These are phyloP conservation scores for Miltochrista miniata DNA, from an alignment of 2,888 invertebrate genomes.

Conservation along the genomic window DNA sequence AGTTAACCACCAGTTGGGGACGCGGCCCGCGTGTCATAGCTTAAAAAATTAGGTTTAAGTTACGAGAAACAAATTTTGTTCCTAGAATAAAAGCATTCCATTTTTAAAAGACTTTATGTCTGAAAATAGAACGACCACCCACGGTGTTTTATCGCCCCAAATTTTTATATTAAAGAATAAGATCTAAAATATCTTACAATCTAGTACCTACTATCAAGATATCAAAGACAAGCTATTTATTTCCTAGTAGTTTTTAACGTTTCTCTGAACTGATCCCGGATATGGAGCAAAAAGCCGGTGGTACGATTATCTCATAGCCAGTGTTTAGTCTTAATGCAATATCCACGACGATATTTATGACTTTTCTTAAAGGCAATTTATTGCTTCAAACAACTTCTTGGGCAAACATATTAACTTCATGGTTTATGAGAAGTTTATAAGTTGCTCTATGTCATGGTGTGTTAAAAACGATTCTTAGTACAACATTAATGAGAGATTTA, in stretches of 20 bases:
- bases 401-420: constrained; percentile 23
- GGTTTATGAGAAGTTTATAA: constrained; percentile 21
- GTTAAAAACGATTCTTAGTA: neutral
- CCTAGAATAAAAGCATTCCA: too few species aligned
- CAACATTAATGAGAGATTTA: neutral
- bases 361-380: constrained; percentile 28
- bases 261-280: constrained; percentile 25
- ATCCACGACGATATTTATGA: constrained; percentile 26
- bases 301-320: constrained; percentile 21
- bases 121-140: too few species aligned
- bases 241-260: constrained; percentile 9
- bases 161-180: neutral
- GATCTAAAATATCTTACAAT: neutral
- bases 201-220: neutral
- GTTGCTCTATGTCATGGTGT: neutral
- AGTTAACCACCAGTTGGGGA: too few species aligned
- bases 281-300: constrained; percentile 27
- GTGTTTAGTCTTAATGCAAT: constrained; percentile 30
- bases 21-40: too few species aligned
- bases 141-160: too few species aligned
- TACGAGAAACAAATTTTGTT: too few species aligned
- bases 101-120: too few species aligned
- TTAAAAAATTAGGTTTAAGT: too few species aligned
- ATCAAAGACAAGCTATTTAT: constrained; percentile 13
- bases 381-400: constrained; percentile 26